A percentile compares a stretch with the other conserved stretches of the same genome.
Conservation (phyloP, 2,113 vertebrate species). For the Pangasianodon gigas region DNA sequence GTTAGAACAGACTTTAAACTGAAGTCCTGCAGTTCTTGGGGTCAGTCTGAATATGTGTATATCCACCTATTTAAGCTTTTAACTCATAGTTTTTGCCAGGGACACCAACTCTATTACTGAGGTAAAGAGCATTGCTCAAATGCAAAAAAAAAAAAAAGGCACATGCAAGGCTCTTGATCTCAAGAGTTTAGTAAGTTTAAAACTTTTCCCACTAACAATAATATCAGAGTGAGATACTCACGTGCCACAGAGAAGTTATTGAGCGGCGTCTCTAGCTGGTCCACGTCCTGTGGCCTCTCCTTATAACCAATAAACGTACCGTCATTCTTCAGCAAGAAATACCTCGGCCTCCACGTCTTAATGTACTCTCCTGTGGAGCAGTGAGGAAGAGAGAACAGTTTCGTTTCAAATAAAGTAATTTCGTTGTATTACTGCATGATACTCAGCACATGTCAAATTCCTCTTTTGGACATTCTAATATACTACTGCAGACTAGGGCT, state of each 20-base stretch:
- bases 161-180: not conserved
- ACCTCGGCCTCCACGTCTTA: conserved; percentile 95
- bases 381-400: conserved; percentile 27
- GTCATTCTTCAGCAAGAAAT: conserved; percentile 94
- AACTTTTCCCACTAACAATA: not conserved
- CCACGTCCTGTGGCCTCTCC: conserved; percentile 91
- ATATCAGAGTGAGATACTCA: conserved; percentile 74
- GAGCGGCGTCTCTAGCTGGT: conserved; percentile 92
- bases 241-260: conserved; percentile 99
- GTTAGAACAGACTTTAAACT: not conserved
- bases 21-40: not conserved
- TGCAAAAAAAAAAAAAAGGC: not conserved
- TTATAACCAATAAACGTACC: conserved; percentile 98
- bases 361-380: conserved; percentile 89
- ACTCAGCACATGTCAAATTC: not conserved
- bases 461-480: not conserved
- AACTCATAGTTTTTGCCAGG: not conserved
- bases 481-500: not conserved
- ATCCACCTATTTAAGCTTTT: not conserved
- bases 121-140: not conserved
- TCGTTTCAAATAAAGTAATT: not conserved
- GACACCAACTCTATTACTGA: not conserved
- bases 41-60: not conserved
- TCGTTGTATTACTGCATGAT: not conserved
- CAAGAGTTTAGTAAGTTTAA: not conserved